Conservation (phyloP, 2,888 invertebrate species). For the Drosophila kuntzei region DNA sequence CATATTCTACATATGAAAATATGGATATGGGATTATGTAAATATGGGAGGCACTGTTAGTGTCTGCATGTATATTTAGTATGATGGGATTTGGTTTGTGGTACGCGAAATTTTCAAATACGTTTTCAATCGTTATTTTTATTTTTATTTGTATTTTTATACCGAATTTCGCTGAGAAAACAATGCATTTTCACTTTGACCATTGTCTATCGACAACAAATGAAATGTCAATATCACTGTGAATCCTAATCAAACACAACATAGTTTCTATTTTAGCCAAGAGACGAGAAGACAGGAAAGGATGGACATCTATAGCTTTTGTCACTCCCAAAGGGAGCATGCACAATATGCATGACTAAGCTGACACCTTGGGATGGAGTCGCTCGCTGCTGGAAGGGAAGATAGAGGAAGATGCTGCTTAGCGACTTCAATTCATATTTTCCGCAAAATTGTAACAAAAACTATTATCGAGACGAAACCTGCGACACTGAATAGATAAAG, state of each 20-base stretch:
- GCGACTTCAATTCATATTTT: slow-evolving; percentile 20
- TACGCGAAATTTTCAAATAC: slow-evolving; percentile 24
- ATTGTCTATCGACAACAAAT: slow-evolving; percentile 16
- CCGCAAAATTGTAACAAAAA: slow-evolving; percentile 31
- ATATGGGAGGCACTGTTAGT: slow-evolving; percentile 26
- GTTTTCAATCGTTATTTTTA: slow-evolving; percentile 2
- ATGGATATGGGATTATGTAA: slow-evolving; percentile 38
- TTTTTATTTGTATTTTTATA: slow-evolving; percentile 8
- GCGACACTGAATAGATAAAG: slow-evolving; percentile 5
- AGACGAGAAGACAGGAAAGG: neutral
- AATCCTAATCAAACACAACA: slow-evolving; percentile 28
- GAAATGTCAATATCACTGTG: slow-evolving; percentile 23
- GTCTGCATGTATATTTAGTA: slow-evolving; percentile 40
- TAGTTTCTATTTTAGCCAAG: neutral
- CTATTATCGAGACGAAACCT: slow-evolving; percentile 24
- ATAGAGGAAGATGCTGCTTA: neutral
- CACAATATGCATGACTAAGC: slow-evolving; percentile 32
- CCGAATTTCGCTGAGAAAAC: slow-evolving; percentile 1
- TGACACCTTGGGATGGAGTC: slow-evolving; percentile 29
- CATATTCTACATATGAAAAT: slow-evolving; percentile 11
- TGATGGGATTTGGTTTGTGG: slow-evolving; percentile 46
- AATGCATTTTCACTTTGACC: slow-evolving; percentile 11
- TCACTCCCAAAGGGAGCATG: slow-evolving; percentile 18
- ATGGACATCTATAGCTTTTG: slow-evolving; percentile 5
- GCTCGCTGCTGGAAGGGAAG: neutral